Evolutionary conservation across 2,113 vertebrate genomes (phyloP), one percentile per base, ranked within the genome.

Genomic region (Pseudopodoces humilis): DNA sequence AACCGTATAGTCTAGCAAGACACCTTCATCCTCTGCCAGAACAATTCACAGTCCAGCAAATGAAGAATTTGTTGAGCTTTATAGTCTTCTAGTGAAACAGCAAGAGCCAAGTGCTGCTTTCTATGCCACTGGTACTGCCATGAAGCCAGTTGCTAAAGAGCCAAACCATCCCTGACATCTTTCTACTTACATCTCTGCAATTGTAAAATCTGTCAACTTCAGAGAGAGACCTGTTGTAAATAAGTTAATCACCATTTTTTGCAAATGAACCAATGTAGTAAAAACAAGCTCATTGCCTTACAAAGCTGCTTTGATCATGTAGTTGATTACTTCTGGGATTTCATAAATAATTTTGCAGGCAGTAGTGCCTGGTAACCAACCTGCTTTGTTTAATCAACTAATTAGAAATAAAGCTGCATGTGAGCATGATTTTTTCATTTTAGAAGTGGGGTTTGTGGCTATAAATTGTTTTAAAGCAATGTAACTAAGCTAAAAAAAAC

Each of bases 281-380:
- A 70, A 93, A 85, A 13, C 59, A 79, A 77, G 39, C 46, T 59
- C 28, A 30, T 55, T 91, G 68, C 67, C 28, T 94, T 92, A 92
- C 58, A 64, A 87, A 89, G 43, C 62, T 85, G 70, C 85, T 95
- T 90, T 92, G 91, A 78, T 95, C 77, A 11, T 72, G 27, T 43
- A 46, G 53, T 84, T 4, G 4, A 53, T 91, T 74, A 55, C 87
- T 92, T 62, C 62, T 88, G 69, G 44, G 37, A 60, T 89, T 94
- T 95, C 25, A 30, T 62, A 76, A 72, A 52, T 76, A 85, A 55
- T 77, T 92, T 77, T 44, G 43, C 20, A 83, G 50, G 43, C 46
- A 76, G 10, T 58, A 76, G 4, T 7, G 82, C 59, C 63, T 83
- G 47, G 46, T 93, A 92, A 80, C n/a, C 49, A 91, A 33, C 46